Conservation (phyloP, 2,113 vertebrate genomes). For the Psilopogon haemacephalus region DNA sequence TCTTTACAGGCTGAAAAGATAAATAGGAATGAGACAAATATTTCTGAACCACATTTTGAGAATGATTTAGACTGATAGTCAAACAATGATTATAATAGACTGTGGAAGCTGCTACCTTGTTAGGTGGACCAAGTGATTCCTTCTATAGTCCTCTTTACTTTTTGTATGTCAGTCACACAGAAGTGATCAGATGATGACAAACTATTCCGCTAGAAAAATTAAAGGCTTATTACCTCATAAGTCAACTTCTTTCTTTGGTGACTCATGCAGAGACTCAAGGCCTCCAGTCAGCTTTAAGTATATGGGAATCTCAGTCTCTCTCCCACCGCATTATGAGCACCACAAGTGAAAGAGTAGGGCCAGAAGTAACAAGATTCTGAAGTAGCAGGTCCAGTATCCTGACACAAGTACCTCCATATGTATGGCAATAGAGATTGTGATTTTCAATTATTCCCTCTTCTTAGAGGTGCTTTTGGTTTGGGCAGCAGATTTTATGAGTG, state of each 20-base stretch:
- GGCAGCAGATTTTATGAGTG: too few relatives aligned
- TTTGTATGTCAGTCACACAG: not conserved
- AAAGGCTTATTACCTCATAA: not conserved
- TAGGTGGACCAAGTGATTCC: not conserved
- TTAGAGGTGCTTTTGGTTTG: not conserved
- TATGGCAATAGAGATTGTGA: rapidly evolving
- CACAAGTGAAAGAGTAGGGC: rapidly evolving
- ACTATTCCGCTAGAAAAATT: not conserved
- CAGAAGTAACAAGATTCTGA: not conserved
- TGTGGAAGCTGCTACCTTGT: not conserved
- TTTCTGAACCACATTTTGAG: not conserved
- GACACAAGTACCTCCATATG: not conserved
- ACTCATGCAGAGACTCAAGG: not conserved
- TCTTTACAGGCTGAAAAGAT: not conserved
- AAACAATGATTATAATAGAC: not conserved
- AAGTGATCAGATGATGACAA: not conserved
- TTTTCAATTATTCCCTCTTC: not conserved
- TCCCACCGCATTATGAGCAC: not conserved
- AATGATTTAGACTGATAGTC: not conserved
- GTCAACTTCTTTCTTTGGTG: not conserved
- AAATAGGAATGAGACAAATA: not conserved
- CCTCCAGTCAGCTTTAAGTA: not conserved
- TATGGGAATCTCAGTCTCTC: not conserved
- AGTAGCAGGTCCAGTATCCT: not conserved
- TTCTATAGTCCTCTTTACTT: not conserved